phyloP scores from a whole-genome alignment of 2,113 vertebrate genomes.

The Promerops cafer region DNA sequence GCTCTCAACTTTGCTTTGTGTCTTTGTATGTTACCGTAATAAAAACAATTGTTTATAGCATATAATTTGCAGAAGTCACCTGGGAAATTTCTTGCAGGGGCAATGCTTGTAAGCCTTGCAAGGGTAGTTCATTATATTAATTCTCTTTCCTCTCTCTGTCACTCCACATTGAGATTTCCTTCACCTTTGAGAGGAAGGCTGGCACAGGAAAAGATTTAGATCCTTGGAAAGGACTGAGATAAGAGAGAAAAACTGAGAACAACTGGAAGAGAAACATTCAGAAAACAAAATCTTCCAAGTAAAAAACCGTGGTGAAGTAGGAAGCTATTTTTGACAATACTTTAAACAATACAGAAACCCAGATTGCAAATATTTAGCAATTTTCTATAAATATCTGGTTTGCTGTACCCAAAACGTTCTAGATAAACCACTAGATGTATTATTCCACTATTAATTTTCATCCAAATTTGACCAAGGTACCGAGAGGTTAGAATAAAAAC shows the following conservation, averaged over 20 bases:
- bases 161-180: not conserved
- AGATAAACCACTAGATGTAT: not conserved
- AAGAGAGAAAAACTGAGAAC: not conserved
- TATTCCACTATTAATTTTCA: not conserved
- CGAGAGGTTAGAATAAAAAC: not conserved
- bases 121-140: not conserved
- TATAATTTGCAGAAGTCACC: not conserved
- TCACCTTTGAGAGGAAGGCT: not conserved
- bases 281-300: constrained; percentile 2
- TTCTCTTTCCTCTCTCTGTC: not conserved
- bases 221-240: constrained; percentile 18
- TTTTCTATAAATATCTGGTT: not conserved
- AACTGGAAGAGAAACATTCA: constrained; percentile 25
- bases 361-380: constrained; percentile 42
- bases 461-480: not conserved
- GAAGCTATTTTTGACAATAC: constrained; percentile 7
- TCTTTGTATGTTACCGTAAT: not conserved
- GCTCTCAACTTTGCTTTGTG: not conserved
- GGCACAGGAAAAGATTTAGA: not conserved
- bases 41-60: not conserved
- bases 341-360: not conserved
- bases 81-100: not conserved
- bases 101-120: not conserved
- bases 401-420: not conserved
- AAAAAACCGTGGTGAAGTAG: not conserved